Percentiles rank a stretch among this genome's conserved stretches.
Conservation (phyloP, 2,797 vertebrate species). For the Sciurus vulgaris region DNA sequence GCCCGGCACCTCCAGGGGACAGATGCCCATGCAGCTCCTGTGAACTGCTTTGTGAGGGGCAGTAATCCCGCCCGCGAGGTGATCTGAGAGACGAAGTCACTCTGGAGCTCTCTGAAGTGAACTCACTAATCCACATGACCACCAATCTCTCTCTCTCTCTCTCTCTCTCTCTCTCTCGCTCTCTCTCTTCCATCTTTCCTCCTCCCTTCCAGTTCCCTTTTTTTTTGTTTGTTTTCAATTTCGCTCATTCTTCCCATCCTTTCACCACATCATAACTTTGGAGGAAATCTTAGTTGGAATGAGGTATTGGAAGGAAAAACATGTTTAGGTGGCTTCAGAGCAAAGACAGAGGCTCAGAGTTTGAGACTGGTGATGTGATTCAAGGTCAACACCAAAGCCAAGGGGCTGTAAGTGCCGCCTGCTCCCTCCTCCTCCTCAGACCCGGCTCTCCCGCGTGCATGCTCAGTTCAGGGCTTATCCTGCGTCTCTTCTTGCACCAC, state of each 20-base stretch:
- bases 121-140: accelerated
- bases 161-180: accelerated
- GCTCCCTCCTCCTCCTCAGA: too few species aligned
- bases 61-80: background rate
- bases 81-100: background rate
- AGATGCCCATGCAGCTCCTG: background rate
- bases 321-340: background rate
- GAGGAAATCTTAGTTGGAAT: background rate
- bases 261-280: too few species aligned
- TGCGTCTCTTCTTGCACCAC: background rate
- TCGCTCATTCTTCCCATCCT: background rate
- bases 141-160: accelerated
- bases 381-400: background rate
- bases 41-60: background rate
- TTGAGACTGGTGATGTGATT: background rate
- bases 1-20: background rate
- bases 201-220: background rate
- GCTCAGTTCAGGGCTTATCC: too few species aligned
- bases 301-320: background rate
- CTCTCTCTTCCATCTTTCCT: too few species aligned
- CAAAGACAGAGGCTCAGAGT: background rate
- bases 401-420: background rate
- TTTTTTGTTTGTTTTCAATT: background rate
- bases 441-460: too few species aligned
- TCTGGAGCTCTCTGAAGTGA: background rate